A percentile compares a stretch with the other conserved stretches of the same genome.
These are phyloP conservation scores for Rhinoraja longicauda DNA, from an alignment of 2,797 vertebrate genomes.

Conservation along the genomic window DNA sequence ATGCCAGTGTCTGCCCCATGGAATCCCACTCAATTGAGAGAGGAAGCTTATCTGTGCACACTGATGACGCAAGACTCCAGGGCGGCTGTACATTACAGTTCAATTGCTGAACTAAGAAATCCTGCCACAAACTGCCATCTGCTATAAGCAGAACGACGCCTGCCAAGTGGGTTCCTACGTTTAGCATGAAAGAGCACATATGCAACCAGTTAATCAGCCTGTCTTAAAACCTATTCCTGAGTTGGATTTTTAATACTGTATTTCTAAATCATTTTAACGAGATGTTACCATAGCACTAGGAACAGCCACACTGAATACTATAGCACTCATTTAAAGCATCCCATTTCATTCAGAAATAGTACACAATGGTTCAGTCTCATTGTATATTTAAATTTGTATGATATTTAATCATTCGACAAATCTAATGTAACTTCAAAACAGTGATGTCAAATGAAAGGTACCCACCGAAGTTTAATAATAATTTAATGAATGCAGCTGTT, in stretches of 20 bases:
- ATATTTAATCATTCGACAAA: neutral
- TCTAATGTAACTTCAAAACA: neutral
- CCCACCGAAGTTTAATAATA: neutral
- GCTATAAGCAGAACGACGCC: slow-evolving; percentile 10
- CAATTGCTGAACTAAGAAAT: slow-evolving; percentile 26
- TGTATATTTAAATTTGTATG: neutral
- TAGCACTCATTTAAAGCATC: neutral
- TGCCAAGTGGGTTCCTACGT: slow-evolving; percentile 27
- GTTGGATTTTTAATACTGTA: neutral
- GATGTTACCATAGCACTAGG: neutral
- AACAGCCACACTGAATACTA: neutral
- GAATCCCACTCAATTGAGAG: neutral
- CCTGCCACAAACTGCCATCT: slow-evolving; percentile 27
- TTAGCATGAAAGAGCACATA: slow-evolving; percentile 19
- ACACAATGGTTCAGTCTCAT: neutral
- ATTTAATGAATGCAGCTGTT: neutral
- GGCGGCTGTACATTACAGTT: neutral
- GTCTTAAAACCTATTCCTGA: neutral
- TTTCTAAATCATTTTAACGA: slow-evolving; percentile 19
- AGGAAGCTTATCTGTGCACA: neutral
- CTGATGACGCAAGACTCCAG: neutral
- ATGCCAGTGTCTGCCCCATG: neutral
- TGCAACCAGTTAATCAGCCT: neutral
- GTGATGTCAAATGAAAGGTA: neutral
- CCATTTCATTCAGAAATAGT: neutral